Conservation (phyloP, 2,113 vertebrate genomes). For the Probosciger aterrimus region DNA sequence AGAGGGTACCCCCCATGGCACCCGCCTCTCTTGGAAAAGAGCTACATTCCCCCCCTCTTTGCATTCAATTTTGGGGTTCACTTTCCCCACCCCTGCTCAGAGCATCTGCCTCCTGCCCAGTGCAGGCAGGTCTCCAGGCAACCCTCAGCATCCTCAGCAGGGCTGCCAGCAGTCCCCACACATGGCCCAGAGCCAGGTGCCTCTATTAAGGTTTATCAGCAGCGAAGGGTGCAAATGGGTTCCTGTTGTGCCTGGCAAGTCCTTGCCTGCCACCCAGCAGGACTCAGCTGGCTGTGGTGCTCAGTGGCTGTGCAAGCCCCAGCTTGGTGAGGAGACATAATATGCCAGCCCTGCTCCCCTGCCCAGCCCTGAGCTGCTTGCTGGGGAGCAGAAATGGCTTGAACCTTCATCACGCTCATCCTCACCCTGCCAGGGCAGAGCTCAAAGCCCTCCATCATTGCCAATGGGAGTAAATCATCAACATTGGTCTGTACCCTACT, state of each 20-base stretch:
- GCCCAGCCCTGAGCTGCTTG: not conserved
- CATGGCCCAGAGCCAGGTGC: not conserved
- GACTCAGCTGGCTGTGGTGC: accelerated
- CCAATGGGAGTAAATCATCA: not conserved
- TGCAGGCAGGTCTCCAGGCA: not conserved
- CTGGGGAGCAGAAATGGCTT: not conserved
- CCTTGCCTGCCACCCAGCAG: not conserved
- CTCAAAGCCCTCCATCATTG: not conserved
- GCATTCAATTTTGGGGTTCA: not conserved
- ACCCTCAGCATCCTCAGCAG: not conserved
- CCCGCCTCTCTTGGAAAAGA: not conserved
- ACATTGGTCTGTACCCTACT: accelerated
- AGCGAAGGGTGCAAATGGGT: not conserved
- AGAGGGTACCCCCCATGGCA: not conserved
- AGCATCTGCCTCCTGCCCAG: not conserved
- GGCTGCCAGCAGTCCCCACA: not conserved
- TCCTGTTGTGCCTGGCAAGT: not conserved
- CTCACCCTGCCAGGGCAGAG: not conserved
- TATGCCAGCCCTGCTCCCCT: accelerated
- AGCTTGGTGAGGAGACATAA: not conserved
- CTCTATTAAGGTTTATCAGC: not conserved
- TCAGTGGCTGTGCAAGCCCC: not conserved
- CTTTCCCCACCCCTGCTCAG: not conserved
- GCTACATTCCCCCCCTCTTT: not conserved
- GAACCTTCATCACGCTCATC: not conserved